These are phyloP conservation scores for Anadara kagoshimensis DNA, from an alignment of 1,140 invertebrate genomes.

Conservation along the genomic window DNA sequence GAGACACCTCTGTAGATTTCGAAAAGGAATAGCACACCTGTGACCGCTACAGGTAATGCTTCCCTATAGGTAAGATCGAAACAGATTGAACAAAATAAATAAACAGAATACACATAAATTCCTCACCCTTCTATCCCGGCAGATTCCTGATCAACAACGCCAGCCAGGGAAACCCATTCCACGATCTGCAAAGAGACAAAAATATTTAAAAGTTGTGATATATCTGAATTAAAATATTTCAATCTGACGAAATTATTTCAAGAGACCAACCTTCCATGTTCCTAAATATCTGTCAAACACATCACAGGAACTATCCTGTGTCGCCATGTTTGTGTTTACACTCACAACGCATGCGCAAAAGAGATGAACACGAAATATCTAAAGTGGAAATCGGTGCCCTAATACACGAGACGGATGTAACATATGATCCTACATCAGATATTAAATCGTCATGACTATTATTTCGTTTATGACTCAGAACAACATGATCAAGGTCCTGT, in stretches of 20 bases:
- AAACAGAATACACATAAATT: not conserved
- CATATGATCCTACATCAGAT: no score
- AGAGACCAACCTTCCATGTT: constrained; percentile 67
- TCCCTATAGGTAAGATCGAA: no score
- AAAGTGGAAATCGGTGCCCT: no score
- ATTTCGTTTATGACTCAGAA: no score
- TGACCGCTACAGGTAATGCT: no score
- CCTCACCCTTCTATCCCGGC: constrained; percentile 78
- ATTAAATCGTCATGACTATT: no score
- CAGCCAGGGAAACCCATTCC: constrained; percentile 75
- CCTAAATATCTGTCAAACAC: constrained; percentile 67
- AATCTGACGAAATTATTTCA: constrained; percentile 20
- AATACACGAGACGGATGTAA: no score
- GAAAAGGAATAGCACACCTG: no score
- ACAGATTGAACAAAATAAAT: not conserved
- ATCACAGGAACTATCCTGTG: constrained; percentile 3
- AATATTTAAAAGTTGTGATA: constrained; percentile 5
- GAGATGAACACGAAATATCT: no score
- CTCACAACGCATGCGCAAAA: no score
- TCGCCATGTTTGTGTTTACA: constrained; percentile 72
- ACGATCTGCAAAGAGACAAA: constrained; percentile 73
- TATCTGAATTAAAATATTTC: not conserved
- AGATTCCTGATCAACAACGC: constrained; percentile 69
- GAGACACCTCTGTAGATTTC: no score
- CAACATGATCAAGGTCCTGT: no score